Conservation (phyloP, 2,888 invertebrate genomes). For the Phyllotreta cruciferae region DNA sequence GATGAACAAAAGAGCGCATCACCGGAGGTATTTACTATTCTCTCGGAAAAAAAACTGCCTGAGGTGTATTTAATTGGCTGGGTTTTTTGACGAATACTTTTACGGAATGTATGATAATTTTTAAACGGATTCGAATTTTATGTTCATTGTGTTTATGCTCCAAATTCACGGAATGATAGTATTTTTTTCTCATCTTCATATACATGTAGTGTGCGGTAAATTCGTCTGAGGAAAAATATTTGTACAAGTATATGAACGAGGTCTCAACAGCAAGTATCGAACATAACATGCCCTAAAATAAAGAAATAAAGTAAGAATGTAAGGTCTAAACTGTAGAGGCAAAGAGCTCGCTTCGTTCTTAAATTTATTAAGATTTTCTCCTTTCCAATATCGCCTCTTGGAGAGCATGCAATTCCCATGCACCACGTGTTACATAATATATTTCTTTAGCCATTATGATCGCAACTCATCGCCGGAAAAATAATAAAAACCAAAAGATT, state of each 20-base stretch:
- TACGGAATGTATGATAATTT: neutral
- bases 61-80: slow-evolving; percentile 38
- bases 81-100: slow-evolving; percentile 28
- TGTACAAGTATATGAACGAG: too few relatives aligned
- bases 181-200: too few relatives aligned
- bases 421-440: slow-evolving; percentile 49
- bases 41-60: slow-evolving; percentile 26
- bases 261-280: too few relatives aligned
- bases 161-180: too few relatives aligned
- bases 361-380: slow-evolving; percentile 40
- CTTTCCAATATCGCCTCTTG: slow-evolving; percentile 44
- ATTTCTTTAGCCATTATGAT: slow-evolving; percentile 45
- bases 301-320: neutral
- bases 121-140: slow-evolving; percentile 1
- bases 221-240: too few relatives aligned
- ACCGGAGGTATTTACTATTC: slow-evolving; percentile 35
- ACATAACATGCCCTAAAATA: too few relatives aligned
- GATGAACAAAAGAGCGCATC: slow-evolving; percentile 37
- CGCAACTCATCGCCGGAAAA: slow-evolving; percentile 41
- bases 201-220: too few relatives aligned
- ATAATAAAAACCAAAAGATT: slow-evolving; percentile 14
- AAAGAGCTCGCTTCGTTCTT: slow-evolving; percentile 8
- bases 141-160: neutral
- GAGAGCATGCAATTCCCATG: slow-evolving; percentile 42
- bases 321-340: slow-evolving; percentile 2